Percentiles rank a stretch among this genome's conserved stretches.
Evolutionary conservation across 1,140 invertebrate species (phyloP).

Genomic region (Oryzaephilus surinamensis): DNA sequence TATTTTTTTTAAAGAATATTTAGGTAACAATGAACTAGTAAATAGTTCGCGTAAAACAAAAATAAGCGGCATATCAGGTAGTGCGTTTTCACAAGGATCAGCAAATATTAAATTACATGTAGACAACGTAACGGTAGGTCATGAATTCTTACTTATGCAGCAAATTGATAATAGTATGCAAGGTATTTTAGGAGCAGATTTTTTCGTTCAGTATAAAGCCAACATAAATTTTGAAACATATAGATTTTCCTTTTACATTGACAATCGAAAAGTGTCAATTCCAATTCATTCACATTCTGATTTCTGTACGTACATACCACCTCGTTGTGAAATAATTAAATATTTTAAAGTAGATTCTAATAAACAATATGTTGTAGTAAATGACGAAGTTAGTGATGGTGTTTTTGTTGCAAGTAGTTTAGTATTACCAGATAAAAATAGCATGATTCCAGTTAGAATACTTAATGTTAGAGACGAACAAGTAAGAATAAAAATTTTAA

Average conservation of each 20-base stretch:
- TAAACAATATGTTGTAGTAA: constrained; percentile 12
- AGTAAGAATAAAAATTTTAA: constrained; percentile 13
- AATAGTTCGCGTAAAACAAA: constrained; percentile 4
- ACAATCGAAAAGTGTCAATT: background rate
- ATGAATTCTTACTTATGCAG: constrained; percentile 12
- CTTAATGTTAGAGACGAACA: constrained; percentile 14
- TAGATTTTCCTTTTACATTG: constrained; percentile 7
- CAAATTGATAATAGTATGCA: constrained; percentile 9
- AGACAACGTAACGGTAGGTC: constrained; percentile 1
- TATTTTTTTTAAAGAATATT: constrained; percentile 7
- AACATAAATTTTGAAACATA: constrained; percentile 12
- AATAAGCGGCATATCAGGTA: background rate
- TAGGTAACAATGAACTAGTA: constrained; percentile 8
- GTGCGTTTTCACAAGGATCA: too few species aligned
- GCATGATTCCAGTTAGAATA: constrained; percentile 13
- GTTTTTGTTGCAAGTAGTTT: constrained; percentile 12
- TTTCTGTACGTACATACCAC: constrained; percentile 9
- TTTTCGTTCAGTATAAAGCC: constrained; percentile 10
- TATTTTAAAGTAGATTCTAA: constrained; percentile 9
- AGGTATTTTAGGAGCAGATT: constrained; percentile 14
- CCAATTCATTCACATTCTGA: constrained; percentile 6
- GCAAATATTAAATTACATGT: too few species aligned
- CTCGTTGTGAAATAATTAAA: constrained; percentile 13
- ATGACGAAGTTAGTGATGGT: constrained; percentile 12
- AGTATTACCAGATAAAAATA: background rate